These are phyloP conservation scores for Kobus ellipsiprymnus DNA, from an alignment of 2,113 vertebrate species.

Conservation along the genomic window DNA sequence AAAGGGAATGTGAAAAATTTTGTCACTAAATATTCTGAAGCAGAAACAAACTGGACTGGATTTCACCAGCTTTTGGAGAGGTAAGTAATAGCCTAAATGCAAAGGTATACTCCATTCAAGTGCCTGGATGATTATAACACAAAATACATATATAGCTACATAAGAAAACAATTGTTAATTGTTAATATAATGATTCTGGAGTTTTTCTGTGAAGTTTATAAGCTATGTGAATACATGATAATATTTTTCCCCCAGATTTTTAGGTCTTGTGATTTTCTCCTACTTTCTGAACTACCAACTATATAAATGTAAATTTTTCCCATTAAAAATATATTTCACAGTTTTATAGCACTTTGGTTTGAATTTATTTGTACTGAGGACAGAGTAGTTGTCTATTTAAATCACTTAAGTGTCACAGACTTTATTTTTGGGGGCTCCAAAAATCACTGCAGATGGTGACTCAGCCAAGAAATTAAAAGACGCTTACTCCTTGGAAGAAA, in stretches of 20 bases:
- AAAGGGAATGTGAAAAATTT: conserved; percentile 26
- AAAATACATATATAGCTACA: background rate
- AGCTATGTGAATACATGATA: background rate
- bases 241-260: background rate
- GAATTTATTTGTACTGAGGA: background rate
- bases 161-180: background rate
- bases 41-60: conserved; percentile 52
- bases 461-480: too few relatives aligned
- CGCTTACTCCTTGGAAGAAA: too few relatives aligned
- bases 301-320: background rate
- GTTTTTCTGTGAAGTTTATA: background rate
- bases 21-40: conserved; percentile 27
- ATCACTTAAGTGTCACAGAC: background rate
- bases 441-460: too few relatives aligned
- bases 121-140: background rate
- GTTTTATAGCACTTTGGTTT: background rate
- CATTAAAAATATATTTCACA: background rate
- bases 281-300: background rate
- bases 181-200: background rate
- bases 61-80: conserved; percentile 74
- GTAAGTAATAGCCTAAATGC: conserved; percentile 59
- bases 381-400: background rate
- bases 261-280: background rate
- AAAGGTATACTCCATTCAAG: background rate
- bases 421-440: too few relatives aligned